phyloP scores from a whole-genome alignment of 2,888 invertebrate species.

The Volucella bombylans region DNA sequence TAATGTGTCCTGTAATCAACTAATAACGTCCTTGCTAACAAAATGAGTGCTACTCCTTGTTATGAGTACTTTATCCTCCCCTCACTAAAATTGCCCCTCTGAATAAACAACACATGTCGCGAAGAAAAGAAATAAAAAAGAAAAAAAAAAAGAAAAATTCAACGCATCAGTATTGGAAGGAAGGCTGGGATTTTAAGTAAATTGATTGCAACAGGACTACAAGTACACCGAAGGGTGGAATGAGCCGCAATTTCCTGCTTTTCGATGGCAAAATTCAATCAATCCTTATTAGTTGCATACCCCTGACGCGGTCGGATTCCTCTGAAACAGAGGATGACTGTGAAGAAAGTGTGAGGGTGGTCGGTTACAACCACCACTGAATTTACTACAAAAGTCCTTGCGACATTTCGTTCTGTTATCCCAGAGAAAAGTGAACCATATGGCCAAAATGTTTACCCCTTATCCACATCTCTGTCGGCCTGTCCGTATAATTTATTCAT shows the following conservation, averaged over 20 bases:
- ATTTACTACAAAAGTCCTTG: conserved; percentile 1
- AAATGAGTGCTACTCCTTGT: conserved; percentile 58
- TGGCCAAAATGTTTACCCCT: conserved; percentile 65
- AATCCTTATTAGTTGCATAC: conserved; percentile 72
- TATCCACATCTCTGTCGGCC: conserved; percentile 38
- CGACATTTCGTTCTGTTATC: neutral
- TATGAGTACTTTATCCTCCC: conserved; percentile 64
- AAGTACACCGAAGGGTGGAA: neutral
- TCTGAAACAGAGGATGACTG: conserved; percentile 47
- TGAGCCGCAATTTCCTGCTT: conserved; percentile 3
- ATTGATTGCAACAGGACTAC: conserved; percentile 57
- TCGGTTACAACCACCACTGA: conserved; percentile 36
- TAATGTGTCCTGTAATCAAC: conserved; percentile 84
- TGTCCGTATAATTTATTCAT: conserved; percentile 82
- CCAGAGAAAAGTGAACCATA: conserved; percentile 66
- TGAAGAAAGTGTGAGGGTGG: conserved; percentile 56
- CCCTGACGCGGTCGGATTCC: conserved; percentile 52
- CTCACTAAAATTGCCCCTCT: conserved; percentile 41
- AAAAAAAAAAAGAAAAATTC: conserved; percentile 22
- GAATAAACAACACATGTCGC: conserved; percentile 77
- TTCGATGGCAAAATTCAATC: conserved; percentile 56
- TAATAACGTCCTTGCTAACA: conserved; percentile 80
- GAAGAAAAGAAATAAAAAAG: conserved; percentile 56
- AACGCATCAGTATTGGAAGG: conserved; percentile 42
- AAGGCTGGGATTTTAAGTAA: conserved; percentile 64